Evolutionary conservation across 2,888 invertebrate species (phyloP), one percentile per base, ranked within the genome.

Genomic region (Sesia bembeciformis): DNA sequence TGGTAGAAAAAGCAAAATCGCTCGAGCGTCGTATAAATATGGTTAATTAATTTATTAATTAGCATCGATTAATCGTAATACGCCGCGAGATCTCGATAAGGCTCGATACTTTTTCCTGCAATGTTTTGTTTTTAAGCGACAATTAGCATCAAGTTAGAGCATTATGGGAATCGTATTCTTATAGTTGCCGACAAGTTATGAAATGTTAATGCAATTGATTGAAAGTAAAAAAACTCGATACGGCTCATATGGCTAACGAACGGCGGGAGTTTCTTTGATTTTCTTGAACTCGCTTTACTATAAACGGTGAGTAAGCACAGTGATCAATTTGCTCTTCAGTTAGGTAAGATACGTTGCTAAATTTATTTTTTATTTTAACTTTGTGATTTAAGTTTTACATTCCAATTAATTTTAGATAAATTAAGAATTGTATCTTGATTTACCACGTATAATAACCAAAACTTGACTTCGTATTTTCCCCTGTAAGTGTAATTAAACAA

Each of bases 41-140:
- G 81, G 78, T 74, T 85, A 85, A 86, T 86, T 86, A 82, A 85
- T 87, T 85, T 83, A 87, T 85, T 84, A 84, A 85, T 87, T 85
- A 84, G 74, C 83, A 84, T 84, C 79, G 84, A 85, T 85, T 85
- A 84, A 82, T 80, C 76, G 82, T 78, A 78, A 74, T 78, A 74
- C 72, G 62, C 66, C 68, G 68, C 65, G 70, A 65, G 69, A 70
- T 67, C 66, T 66, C 74, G 81, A 71, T 71, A 72, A 78, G 81
- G 74, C 60, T 70, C 68, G 76, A 70, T 80, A 78, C 72, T 67
- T 83, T 82, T 86, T 87, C 82, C 77, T 62, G 65, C 66, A 72
- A 82, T 79, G 62, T 66, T 72, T 67, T 62, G 68, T 80, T 80
- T 80, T 78, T 78, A 79, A 68, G 66, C 53, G 54, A 64, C 73